Conservation (phyloP, 1,140 invertebrate species). For the Lethocerus indicus region DNA sequence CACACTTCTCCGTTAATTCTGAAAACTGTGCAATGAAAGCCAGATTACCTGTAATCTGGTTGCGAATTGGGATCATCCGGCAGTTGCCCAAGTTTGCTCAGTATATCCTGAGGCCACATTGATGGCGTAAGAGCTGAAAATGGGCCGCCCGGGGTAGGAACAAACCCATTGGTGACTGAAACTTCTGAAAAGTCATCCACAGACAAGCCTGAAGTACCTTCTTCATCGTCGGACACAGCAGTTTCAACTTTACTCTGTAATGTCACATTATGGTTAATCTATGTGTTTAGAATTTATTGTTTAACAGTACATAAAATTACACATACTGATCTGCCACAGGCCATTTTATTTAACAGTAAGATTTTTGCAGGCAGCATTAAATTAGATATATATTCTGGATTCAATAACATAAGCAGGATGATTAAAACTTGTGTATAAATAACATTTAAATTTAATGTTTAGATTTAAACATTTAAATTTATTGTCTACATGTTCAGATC, state of each 20-base stretch:
- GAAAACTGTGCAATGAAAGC: conserved; percentile 19
- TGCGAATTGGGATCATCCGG: conserved; percentile 49
- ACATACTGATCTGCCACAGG: too few species aligned
- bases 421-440: neutral
- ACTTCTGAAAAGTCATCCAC: conserved; percentile 38
- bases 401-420: too few species aligned
- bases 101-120: conserved; percentile 92
- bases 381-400: too few species aligned
- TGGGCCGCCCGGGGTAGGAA: conserved; percentile 55
- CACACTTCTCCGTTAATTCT: too few species aligned
- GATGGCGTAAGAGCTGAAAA: conserved; percentile 85
- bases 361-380: too few species aligned
- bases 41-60: conserved; percentile 36
- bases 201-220: conserved; percentile 32
- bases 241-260: conserved; percentile 54
- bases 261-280: too few species aligned
- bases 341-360: too few species aligned
- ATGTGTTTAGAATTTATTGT: too few species aligned
- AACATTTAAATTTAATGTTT: neutral
- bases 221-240: conserved; percentile 67
- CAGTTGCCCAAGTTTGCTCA: conserved; percentile 54
- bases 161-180: conserved; percentile 39
- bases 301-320: too few species aligned
- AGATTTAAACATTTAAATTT: too few species aligned
- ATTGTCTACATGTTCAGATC: too few species aligned